phyloP scores from a whole-genome alignment of 2,888 invertebrate genomes.

The Mesorhabditis spiculigera region DNA sequence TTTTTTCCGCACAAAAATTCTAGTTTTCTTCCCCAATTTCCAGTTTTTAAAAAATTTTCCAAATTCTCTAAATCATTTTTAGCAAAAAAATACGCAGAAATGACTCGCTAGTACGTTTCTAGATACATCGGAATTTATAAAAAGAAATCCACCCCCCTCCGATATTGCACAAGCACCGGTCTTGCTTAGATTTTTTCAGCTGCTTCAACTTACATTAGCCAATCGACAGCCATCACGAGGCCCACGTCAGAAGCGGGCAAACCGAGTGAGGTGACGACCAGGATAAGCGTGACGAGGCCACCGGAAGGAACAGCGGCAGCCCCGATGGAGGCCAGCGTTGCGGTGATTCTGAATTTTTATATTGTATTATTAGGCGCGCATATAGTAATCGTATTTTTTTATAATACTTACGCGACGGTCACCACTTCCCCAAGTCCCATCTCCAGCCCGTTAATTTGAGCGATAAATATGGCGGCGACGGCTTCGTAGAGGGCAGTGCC shows the following conservation, averaged over 20 bases:
- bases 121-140: too few species aligned
- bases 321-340: background rate
- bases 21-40: too few species aligned
- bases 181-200: too few species aligned
- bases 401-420: background rate
- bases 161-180: too few species aligned
- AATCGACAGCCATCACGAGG: conserved; percentile 3
- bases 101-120: too few species aligned
- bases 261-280: conserved; percentile 5
- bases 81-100: too few species aligned
- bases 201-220: background rate
- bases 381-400: background rate
- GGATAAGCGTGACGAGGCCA: conserved; percentile 4
- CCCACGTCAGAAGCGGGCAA: conserved; percentile 5
- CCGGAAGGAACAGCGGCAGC: background rate
- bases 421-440: conserved; percentile 2
- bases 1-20: too few species aligned
- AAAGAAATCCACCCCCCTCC: too few species aligned
- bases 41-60: too few species aligned
- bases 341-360: background rate
- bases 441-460: background rate
- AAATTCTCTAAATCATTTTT: too few species aligned
- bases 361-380: background rate
- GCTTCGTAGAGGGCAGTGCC: background rate
- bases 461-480: background rate